Conservation (phyloP, 2,113 vertebrate genomes). For the Chloebia gouldiae region DNA sequence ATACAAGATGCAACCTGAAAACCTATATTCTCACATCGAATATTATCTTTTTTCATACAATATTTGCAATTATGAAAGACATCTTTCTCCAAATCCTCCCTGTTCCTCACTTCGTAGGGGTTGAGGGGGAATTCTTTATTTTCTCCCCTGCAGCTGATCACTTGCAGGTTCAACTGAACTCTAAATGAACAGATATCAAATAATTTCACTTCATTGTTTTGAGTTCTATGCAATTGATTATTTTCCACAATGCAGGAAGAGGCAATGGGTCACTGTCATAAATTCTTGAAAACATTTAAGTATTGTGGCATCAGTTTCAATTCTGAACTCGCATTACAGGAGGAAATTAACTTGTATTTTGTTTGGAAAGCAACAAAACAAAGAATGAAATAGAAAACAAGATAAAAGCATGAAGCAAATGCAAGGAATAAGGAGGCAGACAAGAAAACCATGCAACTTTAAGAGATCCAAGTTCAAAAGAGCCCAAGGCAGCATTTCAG, state of each 20-base stretch:
- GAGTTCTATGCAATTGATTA: background rate
- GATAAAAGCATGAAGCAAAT: background rate
- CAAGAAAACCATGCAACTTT: background rate
- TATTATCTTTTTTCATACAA: background rate
- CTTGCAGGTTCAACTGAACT: background rate
- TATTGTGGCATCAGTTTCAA: background rate
- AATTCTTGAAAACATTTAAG: background rate
- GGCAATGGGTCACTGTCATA: background rate
- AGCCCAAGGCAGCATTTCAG: background rate
- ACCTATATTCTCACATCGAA: background rate
- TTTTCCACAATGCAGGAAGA: background rate
- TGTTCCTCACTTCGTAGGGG: accelerated
- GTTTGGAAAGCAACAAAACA: background rate
- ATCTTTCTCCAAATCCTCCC: background rate
- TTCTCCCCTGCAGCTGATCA: background rate
- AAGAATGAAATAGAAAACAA: background rate
- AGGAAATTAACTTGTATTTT: background rate
- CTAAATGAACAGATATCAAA: background rate
- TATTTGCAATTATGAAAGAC: background rate
- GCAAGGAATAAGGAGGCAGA: background rate
- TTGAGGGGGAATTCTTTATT: background rate
- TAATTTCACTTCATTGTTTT: background rate
- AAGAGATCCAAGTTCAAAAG: background rate
- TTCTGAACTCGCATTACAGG: background rate
- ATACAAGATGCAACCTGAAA: background rate